Conservation (phyloP, 2,797 vertebrate species). For the Apodemus agrarius region DNA sequence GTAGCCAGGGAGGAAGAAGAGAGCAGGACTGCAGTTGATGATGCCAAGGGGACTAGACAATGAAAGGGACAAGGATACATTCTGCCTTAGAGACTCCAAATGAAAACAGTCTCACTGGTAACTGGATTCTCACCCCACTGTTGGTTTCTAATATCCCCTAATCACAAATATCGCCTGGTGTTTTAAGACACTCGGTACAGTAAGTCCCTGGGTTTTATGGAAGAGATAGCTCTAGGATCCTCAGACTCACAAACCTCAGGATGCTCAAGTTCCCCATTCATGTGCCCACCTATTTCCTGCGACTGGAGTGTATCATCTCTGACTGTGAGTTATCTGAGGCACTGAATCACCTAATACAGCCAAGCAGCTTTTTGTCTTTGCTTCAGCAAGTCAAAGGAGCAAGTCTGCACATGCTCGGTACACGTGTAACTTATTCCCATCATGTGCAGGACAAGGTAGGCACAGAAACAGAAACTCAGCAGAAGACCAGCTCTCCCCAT, state of each 20-base stretch:
- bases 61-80: too few species aligned
- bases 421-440: neutral
- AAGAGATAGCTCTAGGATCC: neutral
- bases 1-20: neutral
- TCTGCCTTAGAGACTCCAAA: neutral
- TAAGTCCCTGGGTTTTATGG: neutral
- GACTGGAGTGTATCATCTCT: accelerated
- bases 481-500: neutral
- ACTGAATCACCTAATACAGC: neutral
- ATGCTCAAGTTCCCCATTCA: neutral
- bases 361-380: too few species aligned
- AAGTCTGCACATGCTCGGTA: neutral
- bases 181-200: neutral
- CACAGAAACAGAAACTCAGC: neutral
- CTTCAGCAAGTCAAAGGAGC: neutral
- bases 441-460: neutral
- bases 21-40: too few species aligned
- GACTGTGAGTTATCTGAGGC: neutral
- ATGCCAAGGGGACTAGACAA: neutral
- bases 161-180: neutral
- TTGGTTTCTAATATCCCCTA: neutral
- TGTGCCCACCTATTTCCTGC: neutral
- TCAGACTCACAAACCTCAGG: neutral
- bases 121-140: neutral
- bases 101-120: accelerated